phyloP scores from a whole-genome alignment of 2,797 vertebrate species.

The Pipistrellus kuhlii region DNA sequence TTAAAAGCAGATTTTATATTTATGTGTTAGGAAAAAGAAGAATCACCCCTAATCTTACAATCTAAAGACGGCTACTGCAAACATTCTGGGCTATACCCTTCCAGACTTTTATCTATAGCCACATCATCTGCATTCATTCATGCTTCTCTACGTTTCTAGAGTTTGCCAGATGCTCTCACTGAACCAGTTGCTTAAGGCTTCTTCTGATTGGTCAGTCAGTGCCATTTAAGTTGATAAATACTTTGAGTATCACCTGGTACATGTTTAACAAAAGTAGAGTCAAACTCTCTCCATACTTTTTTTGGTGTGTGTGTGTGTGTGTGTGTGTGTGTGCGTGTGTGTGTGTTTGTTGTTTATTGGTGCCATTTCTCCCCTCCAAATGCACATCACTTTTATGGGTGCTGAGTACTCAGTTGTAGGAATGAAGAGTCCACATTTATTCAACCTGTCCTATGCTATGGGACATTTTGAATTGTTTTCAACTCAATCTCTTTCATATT shows the following conservation, averaged over 20 bases:
- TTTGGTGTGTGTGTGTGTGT: too few relatives aligned
- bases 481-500: background rate
- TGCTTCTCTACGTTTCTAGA: background rate
- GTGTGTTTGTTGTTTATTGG: background rate
- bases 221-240: background rate
- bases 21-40: constrained; percentile 18
- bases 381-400: background rate
- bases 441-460: background rate
- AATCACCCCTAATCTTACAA: background rate
- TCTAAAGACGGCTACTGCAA: background rate
- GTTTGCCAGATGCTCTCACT: background rate
- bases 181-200: background rate
- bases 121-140: background rate
- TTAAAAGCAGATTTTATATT: constrained; percentile 26
- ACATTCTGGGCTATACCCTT: background rate
- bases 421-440: background rate
- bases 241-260: background rate
- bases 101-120: background rate
- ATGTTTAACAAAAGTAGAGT: background rate
- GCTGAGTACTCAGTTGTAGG: background rate
- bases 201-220: background rate
- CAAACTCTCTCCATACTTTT: background rate
- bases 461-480: background rate
- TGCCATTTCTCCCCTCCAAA: background rate
- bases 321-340: too few relatives aligned